Evolutionary conservation across 2,113 vertebrate genomes (phyloP).

Genomic region (Fregetta grallaria): DNA sequence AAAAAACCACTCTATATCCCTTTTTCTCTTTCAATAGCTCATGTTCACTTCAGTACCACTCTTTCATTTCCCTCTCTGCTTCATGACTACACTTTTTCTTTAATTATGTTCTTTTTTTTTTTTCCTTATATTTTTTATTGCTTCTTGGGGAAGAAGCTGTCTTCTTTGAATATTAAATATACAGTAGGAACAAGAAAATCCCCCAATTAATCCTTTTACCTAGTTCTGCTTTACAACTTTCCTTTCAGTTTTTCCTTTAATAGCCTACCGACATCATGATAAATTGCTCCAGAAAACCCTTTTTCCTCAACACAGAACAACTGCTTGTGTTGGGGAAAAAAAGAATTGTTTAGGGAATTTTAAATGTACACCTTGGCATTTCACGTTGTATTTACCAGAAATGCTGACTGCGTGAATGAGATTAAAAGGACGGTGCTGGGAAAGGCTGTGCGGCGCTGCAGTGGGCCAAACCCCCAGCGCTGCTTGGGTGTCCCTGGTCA

Average conservation of each 20-base stretch:
- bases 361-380: neutral
- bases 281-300: constrained; percentile 27
- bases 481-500: neutral
- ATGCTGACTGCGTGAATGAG: neutral
- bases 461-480: neutral
- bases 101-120: neutral
- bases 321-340: neutral
- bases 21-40: neutral
- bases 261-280: neutral
- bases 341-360: neutral
- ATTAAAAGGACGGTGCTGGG: neutral
- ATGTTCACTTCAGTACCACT: neutral
- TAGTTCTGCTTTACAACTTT: neutral
- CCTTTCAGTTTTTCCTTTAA: neutral
- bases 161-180: neutral
- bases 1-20: neutral
- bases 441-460: neutral
- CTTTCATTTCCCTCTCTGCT: neutral
- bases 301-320: constrained; percentile 5
- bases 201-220: neutral
- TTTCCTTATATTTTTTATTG: neutral
- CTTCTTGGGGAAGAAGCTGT: neutral
- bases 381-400: neutral
- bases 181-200: neutral
- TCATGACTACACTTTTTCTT: neutral